Evolutionary conservation across 2,113 vertebrate species (phyloP).

Genomic region (Eretmochelys imbricata): DNA sequence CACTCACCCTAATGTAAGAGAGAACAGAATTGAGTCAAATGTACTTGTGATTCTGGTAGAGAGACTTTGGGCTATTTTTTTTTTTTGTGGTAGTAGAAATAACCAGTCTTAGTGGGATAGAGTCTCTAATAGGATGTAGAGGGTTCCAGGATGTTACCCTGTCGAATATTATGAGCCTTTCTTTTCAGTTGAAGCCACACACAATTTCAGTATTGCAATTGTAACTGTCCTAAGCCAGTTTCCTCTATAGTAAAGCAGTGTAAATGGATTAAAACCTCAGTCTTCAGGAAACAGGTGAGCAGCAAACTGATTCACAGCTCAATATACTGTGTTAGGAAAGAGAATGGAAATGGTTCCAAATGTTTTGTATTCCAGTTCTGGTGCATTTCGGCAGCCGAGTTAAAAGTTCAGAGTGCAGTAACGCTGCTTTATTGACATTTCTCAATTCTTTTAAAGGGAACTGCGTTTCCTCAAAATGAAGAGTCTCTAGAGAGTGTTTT

Average conservation of each 20-base stretch:
- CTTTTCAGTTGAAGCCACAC: background rate
- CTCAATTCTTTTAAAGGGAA: no score
- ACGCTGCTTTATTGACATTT: no score
- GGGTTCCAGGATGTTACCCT: background rate
- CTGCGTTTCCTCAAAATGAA: background rate
- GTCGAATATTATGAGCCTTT: accelerated
- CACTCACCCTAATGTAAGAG: background rate
- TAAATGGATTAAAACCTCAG: background rate
- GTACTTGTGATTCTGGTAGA: background rate
- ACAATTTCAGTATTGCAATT: background rate
- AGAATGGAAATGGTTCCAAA: background rate
- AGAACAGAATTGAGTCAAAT: background rate
- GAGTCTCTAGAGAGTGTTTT: background rate
- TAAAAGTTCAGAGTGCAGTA: background rate
- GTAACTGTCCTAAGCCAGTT: background rate
- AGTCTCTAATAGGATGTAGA: background rate
- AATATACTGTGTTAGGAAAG: background rate
- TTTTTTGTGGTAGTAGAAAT: background rate
- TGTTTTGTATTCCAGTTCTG: background rate
- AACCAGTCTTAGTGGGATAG: background rate
- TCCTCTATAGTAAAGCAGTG: background rate
- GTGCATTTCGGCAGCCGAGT: background rate
- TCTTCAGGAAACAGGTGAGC: background rate
- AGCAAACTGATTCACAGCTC: background rate
- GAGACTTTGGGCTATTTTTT: background rate